Evolutionary conservation across 2,797 vertebrate genomes (phyloP).

Genomic region (Halcyon chelicuti): DNA sequence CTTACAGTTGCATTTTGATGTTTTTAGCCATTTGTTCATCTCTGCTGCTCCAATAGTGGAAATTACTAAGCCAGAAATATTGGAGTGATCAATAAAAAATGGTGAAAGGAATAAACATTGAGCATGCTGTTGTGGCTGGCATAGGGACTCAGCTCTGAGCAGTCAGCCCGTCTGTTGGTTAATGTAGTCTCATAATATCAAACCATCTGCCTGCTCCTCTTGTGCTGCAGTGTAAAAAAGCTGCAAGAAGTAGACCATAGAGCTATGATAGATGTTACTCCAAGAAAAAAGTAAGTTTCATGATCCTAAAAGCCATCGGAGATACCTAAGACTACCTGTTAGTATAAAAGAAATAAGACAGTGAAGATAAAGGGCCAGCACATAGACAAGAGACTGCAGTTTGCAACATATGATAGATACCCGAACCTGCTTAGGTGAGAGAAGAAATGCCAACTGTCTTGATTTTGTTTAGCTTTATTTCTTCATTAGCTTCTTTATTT

Average conservation of each 20-base stretch:
- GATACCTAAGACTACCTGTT: neutral
- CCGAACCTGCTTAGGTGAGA: neutral
- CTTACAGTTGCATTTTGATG: neutral
- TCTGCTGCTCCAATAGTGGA: neutral
- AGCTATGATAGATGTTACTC: neutral
- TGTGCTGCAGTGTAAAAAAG: neutral
- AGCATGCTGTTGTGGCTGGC: conserved; percentile 60
- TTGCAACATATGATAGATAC: neutral
- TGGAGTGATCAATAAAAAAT: conserved; percentile 22
- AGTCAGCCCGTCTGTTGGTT: conserved; percentile 39
- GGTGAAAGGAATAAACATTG: conserved; percentile 3
- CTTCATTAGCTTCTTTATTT: neutral
- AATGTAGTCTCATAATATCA: neutral
- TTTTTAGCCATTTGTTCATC: neutral
- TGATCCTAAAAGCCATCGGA: neutral
- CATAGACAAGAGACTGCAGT: neutral
- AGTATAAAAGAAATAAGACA: fast-evolving
- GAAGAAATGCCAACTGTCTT: neutral
- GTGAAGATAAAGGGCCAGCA: neutral
- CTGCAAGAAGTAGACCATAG: neutral
- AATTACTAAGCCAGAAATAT: neutral
- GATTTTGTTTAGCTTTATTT: neutral
- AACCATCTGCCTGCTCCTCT: conserved; percentile 47
- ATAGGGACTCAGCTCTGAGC: neutral
- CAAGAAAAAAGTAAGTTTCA: neutral